These are phyloP conservation scores for Tichodroma muraria DNA, from an alignment of 2,113 vertebrate species.

Conservation along the genomic window DNA sequence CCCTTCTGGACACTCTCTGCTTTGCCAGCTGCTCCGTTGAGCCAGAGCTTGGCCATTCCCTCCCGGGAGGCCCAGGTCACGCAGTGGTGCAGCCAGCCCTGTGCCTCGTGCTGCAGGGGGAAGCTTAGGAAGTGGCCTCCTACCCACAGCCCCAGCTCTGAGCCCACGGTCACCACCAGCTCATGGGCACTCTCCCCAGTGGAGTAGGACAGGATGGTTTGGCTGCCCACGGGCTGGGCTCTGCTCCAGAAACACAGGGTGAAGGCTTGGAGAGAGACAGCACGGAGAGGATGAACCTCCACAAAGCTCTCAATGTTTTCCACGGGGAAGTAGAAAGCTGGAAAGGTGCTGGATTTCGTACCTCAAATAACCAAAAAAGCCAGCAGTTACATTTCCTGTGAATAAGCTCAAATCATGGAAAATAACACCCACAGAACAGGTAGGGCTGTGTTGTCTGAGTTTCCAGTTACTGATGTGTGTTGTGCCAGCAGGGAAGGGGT, in stretches of 20 bases:
- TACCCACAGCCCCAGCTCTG: slow-evolving; percentile 72
- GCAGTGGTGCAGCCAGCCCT: slow-evolving; percentile 77
- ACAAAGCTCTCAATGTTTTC: slow-evolving; percentile 69
- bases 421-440: not conserved
- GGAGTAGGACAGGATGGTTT: slow-evolving; percentile 77
- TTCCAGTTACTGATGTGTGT: not conserved
- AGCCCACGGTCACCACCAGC: slow-evolving; percentile 65
- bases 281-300: slow-evolving; percentile 42
- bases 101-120: slow-evolving; percentile 43
- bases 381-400: not conserved
- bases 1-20: slow-evolving; percentile 58
- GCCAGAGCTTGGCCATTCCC: slow-evolving; percentile 66
- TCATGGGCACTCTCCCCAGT: slow-evolving; percentile 69
- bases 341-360: not conserved
- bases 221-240: not conserved
- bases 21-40: slow-evolving; percentile 69
- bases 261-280: slow-evolving; percentile 72
- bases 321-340: slow-evolving; percentile 74
- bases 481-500: not conserved
- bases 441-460: not conserved
- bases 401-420: not conserved
- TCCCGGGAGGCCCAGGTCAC: slow-evolving; percentile 72
- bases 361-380: not conserved
- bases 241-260: slow-evolving; percentile 74
- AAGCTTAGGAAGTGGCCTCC: slow-evolving; percentile 74